These are phyloP conservation scores for Seira musarum DNA, from an alignment of 2,888 invertebrate species.

Conservation along the genomic window DNA sequence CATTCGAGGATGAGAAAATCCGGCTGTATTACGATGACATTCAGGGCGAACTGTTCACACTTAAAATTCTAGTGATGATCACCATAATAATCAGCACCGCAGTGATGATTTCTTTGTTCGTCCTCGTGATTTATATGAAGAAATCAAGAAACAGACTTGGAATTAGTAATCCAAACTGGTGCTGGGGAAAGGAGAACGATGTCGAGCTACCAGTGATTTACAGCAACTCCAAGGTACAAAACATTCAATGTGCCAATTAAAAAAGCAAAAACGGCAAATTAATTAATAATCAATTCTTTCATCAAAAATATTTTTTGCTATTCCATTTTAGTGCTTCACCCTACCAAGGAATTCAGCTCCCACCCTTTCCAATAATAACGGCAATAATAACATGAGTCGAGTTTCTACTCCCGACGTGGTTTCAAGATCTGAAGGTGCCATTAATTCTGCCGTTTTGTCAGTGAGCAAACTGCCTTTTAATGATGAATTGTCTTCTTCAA, in stretches of 20 bases:
- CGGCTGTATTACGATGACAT: slow-evolving; percentile 30
- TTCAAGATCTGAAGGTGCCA: slow-evolving; percentile 30
- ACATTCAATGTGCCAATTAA: too few species aligned
- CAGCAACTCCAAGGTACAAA: slow-evolving; percentile 50
- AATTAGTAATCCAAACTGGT: slow-evolving; percentile 34
- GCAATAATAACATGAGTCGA: slow-evolving; percentile 48
- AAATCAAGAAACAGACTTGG: slow-evolving; percentile 40
- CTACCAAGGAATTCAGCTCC: slow-evolving; percentile 35
- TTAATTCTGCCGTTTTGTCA: slow-evolving; percentile 17
- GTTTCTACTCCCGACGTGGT: slow-evolving; percentile 50
- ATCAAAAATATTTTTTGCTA: too few species aligned
- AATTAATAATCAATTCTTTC: too few species aligned
- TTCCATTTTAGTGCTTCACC: slow-evolving; percentile 41
- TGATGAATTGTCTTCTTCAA: background rate
- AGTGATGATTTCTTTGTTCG: slow-evolving; percentile 38
- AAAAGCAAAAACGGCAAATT: too few species aligned
- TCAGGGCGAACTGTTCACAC: slow-evolving; percentile 39
- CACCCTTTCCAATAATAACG: slow-evolving; percentile 12
- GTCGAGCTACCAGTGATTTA: slow-evolving; percentile 54
- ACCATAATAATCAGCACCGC: slow-evolving; percentile 32
- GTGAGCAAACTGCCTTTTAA: slow-evolving; percentile 29
- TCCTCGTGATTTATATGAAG: slow-evolving; percentile 49
- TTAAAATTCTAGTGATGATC: slow-evolving; percentile 46
- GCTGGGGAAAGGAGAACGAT: slow-evolving; percentile 38
- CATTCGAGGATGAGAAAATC: slow-evolving; percentile 37